A percentile compares a stretch with the other conserved stretches of the same genome.
Conservation (phyloP, 2,888 invertebrate genomes). For the Eupsilia transversa region DNA sequence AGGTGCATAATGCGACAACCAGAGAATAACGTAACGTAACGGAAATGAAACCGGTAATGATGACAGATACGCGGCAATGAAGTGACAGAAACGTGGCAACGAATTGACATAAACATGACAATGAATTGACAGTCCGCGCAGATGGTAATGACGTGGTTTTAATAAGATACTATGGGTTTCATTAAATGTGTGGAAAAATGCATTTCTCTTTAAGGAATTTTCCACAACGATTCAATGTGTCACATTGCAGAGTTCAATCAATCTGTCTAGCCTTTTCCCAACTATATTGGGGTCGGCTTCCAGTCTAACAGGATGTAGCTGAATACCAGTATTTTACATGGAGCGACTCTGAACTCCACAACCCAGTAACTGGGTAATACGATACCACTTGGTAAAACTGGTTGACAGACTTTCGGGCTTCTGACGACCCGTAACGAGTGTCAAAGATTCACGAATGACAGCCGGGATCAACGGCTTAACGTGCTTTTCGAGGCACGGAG, state of each 20-base stretch:
- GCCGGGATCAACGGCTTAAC: too few relatives aligned
- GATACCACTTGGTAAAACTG: too few relatives aligned
- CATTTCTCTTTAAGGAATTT: background rate
- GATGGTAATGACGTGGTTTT: slow-evolving; percentile 51
- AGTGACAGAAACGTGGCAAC: slow-evolving; percentile 62
- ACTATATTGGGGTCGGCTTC: too few relatives aligned
- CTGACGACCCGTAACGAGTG: too few relatives aligned
- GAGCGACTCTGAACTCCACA: too few relatives aligned
- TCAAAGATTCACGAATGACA: too few relatives aligned
- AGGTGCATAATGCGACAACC: slow-evolving; percentile 61
- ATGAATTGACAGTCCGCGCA: slow-evolving; percentile 42
- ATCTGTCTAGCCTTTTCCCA: too few relatives aligned
- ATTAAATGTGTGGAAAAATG: slow-evolving; percentile 10
- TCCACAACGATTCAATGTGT: background rate
- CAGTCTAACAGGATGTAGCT: too few relatives aligned
- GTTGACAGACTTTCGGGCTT: too few relatives aligned
- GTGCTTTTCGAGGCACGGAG: too few relatives aligned
- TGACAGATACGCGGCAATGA: slow-evolving; percentile 66
- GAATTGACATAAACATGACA: slow-evolving; percentile 49
- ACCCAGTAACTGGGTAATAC: too few relatives aligned
- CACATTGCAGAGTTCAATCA: background rate
- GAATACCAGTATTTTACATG: too few relatives aligned
- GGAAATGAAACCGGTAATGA: slow-evolving; percentile 62
- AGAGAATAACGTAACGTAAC: slow-evolving; percentile 47
- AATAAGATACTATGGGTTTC: slow-evolving; percentile 26